Evolutionary conservation across 2,797 vertebrate species (phyloP).

Genomic region (Acrossocheilus wenchowensis): DNA sequence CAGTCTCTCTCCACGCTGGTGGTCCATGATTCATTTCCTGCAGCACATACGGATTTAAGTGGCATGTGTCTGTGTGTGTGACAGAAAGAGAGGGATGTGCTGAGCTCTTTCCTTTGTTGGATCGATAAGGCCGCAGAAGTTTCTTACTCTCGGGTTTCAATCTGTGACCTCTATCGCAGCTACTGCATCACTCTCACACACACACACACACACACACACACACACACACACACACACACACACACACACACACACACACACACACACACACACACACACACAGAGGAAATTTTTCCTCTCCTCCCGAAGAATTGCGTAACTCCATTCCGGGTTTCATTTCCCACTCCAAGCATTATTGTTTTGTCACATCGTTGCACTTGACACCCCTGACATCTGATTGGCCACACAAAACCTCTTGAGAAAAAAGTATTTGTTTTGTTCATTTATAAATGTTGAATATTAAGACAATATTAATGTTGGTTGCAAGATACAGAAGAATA

Average conservation of each 20-base stretch:
- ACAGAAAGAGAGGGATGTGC: slow-evolving; percentile 63
- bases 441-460: too few relatives aligned
- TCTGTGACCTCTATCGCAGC: slow-evolving; percentile 77
- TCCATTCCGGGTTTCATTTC: neutral
- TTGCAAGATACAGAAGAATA: too few relatives aligned
- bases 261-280: slow-evolving; percentile 40
- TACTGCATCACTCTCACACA: slow-evolving; percentile 49
- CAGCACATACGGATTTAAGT: neutral
- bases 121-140: slow-evolving; percentile 78
- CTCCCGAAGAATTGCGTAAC: neutral
- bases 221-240: slow-evolving; percentile 47
- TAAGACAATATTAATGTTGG: too few relatives aligned
- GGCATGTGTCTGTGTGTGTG: slow-evolving; percentile 17
- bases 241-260: slow-evolving; percentile 27
- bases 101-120: slow-evolving; percentile 72
- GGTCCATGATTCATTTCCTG: slow-evolving; percentile 48
- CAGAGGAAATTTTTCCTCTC: neutral
- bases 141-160: slow-evolving; percentile 78
- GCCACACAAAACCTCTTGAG: too few relatives aligned
- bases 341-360: neutral
- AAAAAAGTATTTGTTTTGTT: too few relatives aligned
- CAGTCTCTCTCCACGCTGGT: slow-evolving; percentile 33
- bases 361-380: neutral
- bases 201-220: slow-evolving; percentile 41
- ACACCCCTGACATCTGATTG: neutral